phyloP scores from a whole-genome alignment of 2,888 invertebrate species.

The Agapostemon virescens region DNA sequence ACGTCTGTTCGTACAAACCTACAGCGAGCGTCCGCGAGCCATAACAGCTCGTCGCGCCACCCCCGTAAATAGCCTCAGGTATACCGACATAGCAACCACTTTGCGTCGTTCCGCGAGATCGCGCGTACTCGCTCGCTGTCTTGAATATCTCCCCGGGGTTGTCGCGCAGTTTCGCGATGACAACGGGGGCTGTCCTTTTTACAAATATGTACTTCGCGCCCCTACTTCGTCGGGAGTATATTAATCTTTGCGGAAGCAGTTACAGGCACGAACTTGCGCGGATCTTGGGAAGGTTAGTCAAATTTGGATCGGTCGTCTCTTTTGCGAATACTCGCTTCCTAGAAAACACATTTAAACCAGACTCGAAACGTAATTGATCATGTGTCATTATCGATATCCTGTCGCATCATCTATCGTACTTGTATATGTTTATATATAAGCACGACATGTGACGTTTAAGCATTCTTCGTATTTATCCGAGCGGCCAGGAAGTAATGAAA shows the following conservation, averaged over 20 bases:
- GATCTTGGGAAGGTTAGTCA: not conserved
- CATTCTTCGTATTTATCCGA: no score
- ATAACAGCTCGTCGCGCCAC: slow-evolving; percentile 63
- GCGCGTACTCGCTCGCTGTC: slow-evolving; percentile 27
- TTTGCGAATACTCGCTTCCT: no score
- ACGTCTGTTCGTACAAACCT: slow-evolving; percentile 78
- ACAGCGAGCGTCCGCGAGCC: slow-evolving; percentile 67
- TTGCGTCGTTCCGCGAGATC: slow-evolving; percentile 49
- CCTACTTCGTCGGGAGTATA: not conserved
- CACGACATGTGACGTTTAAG: no score
- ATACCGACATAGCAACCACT: slow-evolving; percentile 57
- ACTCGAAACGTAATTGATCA: no score
- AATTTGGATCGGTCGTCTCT: not conserved
- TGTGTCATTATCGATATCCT: no score
- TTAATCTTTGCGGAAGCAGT: not conserved
- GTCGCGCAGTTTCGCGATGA: slow-evolving; percentile 20
- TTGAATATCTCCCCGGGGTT: slow-evolving; percentile 41
- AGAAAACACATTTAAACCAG: no score
- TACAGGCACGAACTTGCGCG: not conserved
- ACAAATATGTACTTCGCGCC: not conserved
- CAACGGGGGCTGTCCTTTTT: slow-evolving; percentile 13
- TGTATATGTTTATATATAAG: no score
- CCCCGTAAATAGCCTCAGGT: slow-evolving; percentile 69
- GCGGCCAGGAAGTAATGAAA: no score
- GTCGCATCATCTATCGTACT: no score